These are phyloP conservation scores for Phalacrocorax pelagicus DNA, from an alignment of 2,113 vertebrate species.

Conservation along the genomic window DNA sequence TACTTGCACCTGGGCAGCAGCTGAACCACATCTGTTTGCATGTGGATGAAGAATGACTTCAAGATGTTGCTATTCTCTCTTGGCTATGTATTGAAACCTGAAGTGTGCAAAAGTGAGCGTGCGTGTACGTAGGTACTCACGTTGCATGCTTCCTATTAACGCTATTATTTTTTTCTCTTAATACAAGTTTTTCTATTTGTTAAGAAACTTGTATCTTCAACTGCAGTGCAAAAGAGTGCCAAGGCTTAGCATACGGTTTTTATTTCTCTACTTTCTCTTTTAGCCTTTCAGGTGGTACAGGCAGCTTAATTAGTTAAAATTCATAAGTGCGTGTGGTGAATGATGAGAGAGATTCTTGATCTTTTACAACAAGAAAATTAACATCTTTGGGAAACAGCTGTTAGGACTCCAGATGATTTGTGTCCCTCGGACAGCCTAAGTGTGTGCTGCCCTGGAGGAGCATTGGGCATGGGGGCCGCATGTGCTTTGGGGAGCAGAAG, in stretches of 20 bases:
- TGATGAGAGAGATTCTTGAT: not conserved
- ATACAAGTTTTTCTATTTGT: not conserved
- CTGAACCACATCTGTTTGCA: not conserved
- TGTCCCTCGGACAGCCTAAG: not conserved
- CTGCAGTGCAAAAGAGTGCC: not conserved
- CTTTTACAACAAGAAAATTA: not conserved
- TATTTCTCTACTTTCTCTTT: not conserved
- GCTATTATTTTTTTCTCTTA: not conserved
- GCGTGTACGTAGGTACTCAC: not conserved
- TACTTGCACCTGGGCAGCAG: slow-evolving; percentile 1
- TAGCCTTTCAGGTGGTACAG: not conserved
- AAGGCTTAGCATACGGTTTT: not conserved
- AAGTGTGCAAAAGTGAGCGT: not conserved
- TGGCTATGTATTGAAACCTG: not conserved
- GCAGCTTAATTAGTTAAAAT: not conserved
- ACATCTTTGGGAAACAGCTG: not conserved
- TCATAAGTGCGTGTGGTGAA: not conserved
- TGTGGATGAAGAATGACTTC: not conserved
- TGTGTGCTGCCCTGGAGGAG: rapidly evolving
- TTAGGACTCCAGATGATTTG: not conserved
- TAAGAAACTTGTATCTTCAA: not conserved
- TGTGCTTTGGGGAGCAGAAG: not conserved
- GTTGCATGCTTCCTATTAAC: not conserved
- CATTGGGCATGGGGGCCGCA: rapidly evolving
- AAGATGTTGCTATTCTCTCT: not conserved